Percentiles rank a stretch among this genome's conserved stretches.
Evolutionary conservation across 1,140 invertebrate species (phyloP).

Genomic region (Colletes latitarsis): DNA sequence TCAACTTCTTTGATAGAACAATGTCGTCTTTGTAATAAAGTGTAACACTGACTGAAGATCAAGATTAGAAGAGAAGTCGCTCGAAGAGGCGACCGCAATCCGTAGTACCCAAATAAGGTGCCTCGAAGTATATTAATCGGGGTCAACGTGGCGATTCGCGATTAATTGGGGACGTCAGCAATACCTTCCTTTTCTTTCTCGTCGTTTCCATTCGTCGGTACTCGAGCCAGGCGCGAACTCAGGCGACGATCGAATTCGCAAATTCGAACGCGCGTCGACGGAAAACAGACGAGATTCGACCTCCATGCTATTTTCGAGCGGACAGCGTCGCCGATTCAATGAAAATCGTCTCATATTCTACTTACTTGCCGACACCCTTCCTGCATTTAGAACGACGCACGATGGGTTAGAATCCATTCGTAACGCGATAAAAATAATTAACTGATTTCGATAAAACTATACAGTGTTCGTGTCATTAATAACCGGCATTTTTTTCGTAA

Average conservation of each 20-base stretch:
- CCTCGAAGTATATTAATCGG: no score
- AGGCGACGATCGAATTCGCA: background rate
- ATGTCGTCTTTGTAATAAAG: background rate
- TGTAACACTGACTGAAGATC: background rate
- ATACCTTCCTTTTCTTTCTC: background rate
- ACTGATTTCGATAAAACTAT: no score
- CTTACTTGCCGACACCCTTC: background rate
- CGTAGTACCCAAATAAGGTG: background rate
- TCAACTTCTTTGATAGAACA: background rate
- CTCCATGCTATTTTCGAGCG: slow-evolving; percentile 30
- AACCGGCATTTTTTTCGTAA: no score
- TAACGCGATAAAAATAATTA: no score
- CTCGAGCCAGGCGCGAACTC: background rate
- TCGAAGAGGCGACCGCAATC: background rate
- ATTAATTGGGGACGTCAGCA: background rate
- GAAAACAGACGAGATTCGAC: background rate
- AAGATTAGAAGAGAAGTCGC: background rate
- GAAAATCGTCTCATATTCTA: slow-evolving; percentile 35
- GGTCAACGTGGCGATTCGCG: background rate
- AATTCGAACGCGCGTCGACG: background rate
- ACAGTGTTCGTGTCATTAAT: no score
- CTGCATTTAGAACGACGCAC: background rate
- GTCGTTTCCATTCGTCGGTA: background rate
- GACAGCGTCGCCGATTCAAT: slow-evolving; percentile 4
- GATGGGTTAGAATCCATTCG: no score